phyloP scores from a whole-genome alignment of 2,888 invertebrate genomes.

The Ariolimax columbianus region DNA sequence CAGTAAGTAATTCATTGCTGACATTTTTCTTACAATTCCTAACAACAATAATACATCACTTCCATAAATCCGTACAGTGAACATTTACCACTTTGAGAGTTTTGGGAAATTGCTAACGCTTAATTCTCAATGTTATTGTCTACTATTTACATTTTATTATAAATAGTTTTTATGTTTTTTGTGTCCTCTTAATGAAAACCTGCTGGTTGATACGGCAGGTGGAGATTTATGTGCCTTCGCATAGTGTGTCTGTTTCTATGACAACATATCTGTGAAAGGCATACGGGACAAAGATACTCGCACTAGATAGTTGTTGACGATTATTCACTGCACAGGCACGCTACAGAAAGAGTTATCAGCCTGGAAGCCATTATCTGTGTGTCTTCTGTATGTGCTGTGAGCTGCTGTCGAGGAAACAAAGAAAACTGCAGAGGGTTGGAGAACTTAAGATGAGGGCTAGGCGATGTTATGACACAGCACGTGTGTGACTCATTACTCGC shows the following conservation, averaged over 20 bases:
- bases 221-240: not conserved
- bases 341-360: not conserved
- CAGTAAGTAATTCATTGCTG: too few relatives aligned
- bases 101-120: too few relatives aligned
- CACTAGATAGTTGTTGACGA: not conserved
- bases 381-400: not conserved
- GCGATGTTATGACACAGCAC: slow-evolving; percentile 20
- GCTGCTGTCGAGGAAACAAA: not conserved
- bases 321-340: not conserved
- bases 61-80: too few relatives aligned
- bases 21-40: too few relatives aligned
- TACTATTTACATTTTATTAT: too few relatives aligned
- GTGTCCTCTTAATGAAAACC: too few relatives aligned
- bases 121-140: too few relatives aligned
- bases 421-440: not conserved
- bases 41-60: too few relatives aligned
- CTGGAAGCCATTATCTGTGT: not conserved
- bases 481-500: slow-evolving; percentile 2
- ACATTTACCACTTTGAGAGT: too few relatives aligned
- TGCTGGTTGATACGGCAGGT: too few relatives aligned
- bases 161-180: too few relatives aligned
- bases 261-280: not conserved
- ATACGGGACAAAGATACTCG: not conserved
- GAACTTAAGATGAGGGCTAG: not conserved
- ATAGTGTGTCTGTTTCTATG: not conserved